Percentiles rank a stretch among this genome's conserved stretches.
phyloP scores from a whole-genome alignment of 2,888 invertebrate species.

The Magallana nippona region DNA sequence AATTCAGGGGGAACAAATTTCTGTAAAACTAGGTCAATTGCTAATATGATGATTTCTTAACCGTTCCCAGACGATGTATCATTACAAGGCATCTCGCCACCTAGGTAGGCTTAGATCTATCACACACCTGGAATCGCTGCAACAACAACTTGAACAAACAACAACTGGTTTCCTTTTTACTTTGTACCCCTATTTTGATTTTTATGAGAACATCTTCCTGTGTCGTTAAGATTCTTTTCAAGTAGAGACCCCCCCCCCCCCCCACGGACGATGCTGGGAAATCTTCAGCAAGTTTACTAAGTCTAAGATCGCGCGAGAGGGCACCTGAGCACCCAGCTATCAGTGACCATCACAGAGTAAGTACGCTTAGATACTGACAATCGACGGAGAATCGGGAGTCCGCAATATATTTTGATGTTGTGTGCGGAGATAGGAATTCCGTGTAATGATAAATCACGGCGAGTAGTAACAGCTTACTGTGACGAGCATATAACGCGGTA shows the following conservation, averaged over 20 bases:
- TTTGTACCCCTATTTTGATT: background rate
- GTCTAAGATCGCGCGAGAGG: too few relatives aligned
- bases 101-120: background rate
- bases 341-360: background rate
- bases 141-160: background rate
- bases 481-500: conserved; percentile 7
- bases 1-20: too few relatives aligned
- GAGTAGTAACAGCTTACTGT: background rate
- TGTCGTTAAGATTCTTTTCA: conserved; percentile 8
- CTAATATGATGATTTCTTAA: background rate
- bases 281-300: background rate
- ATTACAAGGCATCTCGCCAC: background rate
- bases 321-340: background rate
- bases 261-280: background rate
- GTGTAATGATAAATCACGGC: conserved; percentile 7
- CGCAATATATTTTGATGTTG: background rate
- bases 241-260: background rate
- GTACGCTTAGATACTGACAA: too few relatives aligned
- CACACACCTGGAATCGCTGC: background rate
- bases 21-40: conserved; percentile 4
- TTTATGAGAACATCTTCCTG: background rate
- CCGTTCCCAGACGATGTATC: background rate
- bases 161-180: background rate
- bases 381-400: too few relatives aligned
- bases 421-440: background rate